A percentile compares a stretch with the other conserved stretches of the same genome.
Conservation (phyloP, 2,888 invertebrate species). For the Epiblema foenella region DNA sequence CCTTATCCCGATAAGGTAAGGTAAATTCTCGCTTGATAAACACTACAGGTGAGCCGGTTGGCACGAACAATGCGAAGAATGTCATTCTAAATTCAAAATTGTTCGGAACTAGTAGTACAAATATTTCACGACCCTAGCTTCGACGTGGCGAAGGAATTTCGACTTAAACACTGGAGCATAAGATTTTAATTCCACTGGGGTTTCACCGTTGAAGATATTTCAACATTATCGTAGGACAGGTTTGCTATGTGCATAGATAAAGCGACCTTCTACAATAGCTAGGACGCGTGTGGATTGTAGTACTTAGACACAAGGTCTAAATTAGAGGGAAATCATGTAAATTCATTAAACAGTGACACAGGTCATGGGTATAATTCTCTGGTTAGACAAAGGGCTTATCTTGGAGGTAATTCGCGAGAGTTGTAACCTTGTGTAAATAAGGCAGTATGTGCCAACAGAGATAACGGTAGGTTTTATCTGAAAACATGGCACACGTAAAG, state of each 20-base stretch:
- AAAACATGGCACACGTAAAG: constrained; percentile 11
- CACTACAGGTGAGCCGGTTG: constrained; percentile 7
- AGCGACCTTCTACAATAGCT: constrained; percentile 20
- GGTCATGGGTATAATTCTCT: constrained; percentile 16
- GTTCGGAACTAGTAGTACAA: constrained; percentile 43
- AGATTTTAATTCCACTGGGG: constrained; percentile 9
- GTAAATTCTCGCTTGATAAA: background rate
- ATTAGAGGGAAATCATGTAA: constrained; percentile 3
- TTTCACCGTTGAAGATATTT: constrained; percentile 31
- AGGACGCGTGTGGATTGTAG: constrained; percentile 8
- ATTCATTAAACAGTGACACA: constrained; percentile 27
- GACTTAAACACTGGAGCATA: background rate
- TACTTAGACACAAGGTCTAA: background rate
- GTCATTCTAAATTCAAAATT: constrained; percentile 42
- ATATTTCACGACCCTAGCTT: constrained; percentile 39
- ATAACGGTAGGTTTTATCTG: constrained; percentile 19
- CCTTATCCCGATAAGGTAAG: background rate
- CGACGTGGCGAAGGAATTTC: background rate
- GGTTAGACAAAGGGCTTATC: constrained; percentile 11
- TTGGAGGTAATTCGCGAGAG: background rate
- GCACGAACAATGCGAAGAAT: constrained; percentile 34
- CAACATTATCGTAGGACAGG: constrained; percentile 42
- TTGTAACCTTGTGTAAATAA: background rate
- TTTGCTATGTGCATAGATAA: constrained; percentile 44
- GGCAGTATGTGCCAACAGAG: background rate